phyloP scores from a whole-genome alignment of 1,140 invertebrate species.

The Zaprionus ornatus region DNA sequence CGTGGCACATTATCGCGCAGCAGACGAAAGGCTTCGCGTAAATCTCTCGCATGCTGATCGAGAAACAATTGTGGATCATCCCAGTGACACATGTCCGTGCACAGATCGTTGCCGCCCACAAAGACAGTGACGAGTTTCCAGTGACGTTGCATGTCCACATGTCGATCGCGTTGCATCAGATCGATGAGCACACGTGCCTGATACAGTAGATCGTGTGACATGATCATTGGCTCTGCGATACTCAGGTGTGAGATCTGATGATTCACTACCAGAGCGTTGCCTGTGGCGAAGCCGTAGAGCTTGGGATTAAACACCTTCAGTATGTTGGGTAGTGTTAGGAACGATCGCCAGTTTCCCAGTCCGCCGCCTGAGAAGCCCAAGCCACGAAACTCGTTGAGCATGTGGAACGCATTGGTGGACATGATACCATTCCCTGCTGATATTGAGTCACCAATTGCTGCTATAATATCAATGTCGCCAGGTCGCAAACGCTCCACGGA shows the following conservation, averaged over 20 bases:
- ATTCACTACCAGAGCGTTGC: slow-evolving; percentile 59
- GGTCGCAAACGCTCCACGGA: slow-evolving; percentile 86
- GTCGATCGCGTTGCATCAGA: slow-evolving; percentile 86
- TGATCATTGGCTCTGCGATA: slow-evolving; percentile 86
- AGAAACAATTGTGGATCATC: slow-evolving; percentile 43
- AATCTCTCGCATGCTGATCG: slow-evolving; percentile 61
- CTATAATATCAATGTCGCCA: slow-evolving; percentile 89
- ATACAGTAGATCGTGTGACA: slow-evolving; percentile 86
- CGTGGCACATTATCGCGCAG: slow-evolving; percentile 73
- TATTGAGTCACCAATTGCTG: slow-evolving; percentile 88
- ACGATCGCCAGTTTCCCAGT: slow-evolving; percentile 85
- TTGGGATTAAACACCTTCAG: slow-evolving; percentile 87
- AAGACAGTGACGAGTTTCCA: slow-evolving; percentile 90
- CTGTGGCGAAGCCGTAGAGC: slow-evolving; percentile 85
- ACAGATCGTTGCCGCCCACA: slow-evolving; percentile 90
- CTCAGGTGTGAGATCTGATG: slow-evolving; percentile 85
- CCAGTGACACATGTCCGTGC: slow-evolving; percentile 86
- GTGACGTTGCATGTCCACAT: slow-evolving; percentile 86
- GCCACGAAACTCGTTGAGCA: slow-evolving; percentile 73
- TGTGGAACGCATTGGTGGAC: slow-evolving; percentile 57
- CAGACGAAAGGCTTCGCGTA: slow-evolving; percentile 57
- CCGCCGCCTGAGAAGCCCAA: slow-evolving; percentile 85
- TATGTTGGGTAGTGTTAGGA: slow-evolving; percentile 86
- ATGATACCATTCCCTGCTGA: slow-evolving; percentile 87
- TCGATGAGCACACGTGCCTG: slow-evolving; percentile 87